Conservation (phyloP, 2,888 invertebrate species). For the Doris montereyensis region DNA sequence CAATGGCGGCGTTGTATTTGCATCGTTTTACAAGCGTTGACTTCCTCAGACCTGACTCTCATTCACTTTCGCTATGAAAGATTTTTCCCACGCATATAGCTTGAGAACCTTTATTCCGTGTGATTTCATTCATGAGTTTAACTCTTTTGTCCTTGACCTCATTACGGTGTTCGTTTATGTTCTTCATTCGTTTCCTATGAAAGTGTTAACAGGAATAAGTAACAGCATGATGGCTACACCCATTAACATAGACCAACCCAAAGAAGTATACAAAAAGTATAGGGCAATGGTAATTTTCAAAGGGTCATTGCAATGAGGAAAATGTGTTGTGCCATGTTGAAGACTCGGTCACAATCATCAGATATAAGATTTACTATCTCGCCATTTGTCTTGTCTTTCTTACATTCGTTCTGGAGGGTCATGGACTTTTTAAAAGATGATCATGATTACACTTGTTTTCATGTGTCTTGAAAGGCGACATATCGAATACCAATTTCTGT, state of each 20-base stretch:
- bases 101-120: neutral
- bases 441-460: neutral
- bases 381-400: neutral
- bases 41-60: slow-evolving; percentile 36
- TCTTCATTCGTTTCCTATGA: slow-evolving; percentile 64
- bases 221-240: neutral
- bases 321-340: neutral
- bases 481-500: neutral
- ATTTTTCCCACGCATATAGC: slow-evolving; percentile 32
- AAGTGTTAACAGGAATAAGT: neutral
- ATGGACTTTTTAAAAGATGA: neutral
- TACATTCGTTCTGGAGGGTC: slow-evolving; percentile 27
- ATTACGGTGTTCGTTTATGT: neutral
- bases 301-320: neutral
- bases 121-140: neutral
- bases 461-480: neutral
- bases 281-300: neutral
- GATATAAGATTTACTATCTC: neutral
- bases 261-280: neutral
- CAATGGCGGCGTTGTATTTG: neutral
- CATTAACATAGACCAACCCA: neutral
- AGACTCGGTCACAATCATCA: neutral
- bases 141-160: neutral
- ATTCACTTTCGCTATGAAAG: slow-evolving; percentile 36
- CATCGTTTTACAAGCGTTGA: slow-evolving; percentile 1